phyloP scores from a whole-genome alignment of 2,888 invertebrate species.

The Troglohyphantes excavatus region DNA sequence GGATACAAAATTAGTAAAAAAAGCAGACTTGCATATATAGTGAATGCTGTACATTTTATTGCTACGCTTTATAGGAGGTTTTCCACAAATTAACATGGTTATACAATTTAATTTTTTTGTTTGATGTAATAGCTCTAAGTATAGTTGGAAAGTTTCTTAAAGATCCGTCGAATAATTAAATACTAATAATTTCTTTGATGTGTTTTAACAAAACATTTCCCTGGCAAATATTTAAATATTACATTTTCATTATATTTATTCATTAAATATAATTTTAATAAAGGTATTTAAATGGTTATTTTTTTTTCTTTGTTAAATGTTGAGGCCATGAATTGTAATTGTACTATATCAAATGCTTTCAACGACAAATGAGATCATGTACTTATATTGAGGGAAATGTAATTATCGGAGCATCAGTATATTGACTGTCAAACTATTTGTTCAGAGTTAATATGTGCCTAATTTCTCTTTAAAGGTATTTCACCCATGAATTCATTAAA shows the following conservation, averaged over 20 bases:
- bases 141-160: no score
- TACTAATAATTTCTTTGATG: no score
- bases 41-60: constrained; percentile 23
- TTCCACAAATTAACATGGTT: background rate
- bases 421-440: background rate
- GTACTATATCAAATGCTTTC: constrained; percentile 70
- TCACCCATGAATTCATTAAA: no score
- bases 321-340: constrained; percentile 48
- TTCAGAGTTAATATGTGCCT: no score
- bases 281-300: background rate
- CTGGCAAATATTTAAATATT: no score
- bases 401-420: background rate
- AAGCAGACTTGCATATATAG: background rate
- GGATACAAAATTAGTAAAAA: background rate
- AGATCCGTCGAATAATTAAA: no score
- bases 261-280: background rate
- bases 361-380: constrained; percentile 50
- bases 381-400: constrained; percentile 24
- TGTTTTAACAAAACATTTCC: no score
- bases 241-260: no score
- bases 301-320: background rate
- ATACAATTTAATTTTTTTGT: background rate
- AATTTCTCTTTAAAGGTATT: no score
- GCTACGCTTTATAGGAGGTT: constrained; percentile 14
- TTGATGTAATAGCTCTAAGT: no score